Percentiles rank a stretch among this genome's conserved stretches.
These are phyloP conservation scores for Delphinus delphis DNA, from an alignment of 2,113 vertebrate species.

Conservation along the genomic window DNA sequence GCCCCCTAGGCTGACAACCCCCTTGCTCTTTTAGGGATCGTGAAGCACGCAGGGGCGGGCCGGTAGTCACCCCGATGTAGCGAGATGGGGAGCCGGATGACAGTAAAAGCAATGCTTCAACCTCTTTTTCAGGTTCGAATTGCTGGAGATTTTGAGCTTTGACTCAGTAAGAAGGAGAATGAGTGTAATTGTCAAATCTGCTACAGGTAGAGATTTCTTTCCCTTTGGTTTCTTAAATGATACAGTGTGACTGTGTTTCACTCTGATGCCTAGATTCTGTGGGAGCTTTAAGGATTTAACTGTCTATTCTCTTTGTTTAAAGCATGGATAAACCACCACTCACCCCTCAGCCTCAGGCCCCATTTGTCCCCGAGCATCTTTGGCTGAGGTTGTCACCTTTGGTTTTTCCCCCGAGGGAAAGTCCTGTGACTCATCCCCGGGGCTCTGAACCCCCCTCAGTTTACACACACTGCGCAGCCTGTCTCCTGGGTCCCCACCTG, in stretches of 20 bases:
- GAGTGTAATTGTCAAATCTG: constrained; percentile 94
- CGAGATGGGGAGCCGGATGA: not conserved
- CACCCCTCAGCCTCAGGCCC: too few relatives aligned
- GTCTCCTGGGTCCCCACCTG: not conserved
- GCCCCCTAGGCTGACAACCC: accelerated
- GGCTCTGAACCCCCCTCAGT: not conserved
- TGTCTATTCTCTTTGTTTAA: not conserved
- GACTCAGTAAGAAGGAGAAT: constrained; percentile 97
- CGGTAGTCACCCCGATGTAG: too few relatives aligned
- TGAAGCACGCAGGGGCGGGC: not conserved
- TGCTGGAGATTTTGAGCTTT: constrained; percentile 93
- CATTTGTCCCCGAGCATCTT: not conserved
- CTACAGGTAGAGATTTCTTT: constrained; percentile 83
- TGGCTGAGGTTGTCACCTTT: not conserved
- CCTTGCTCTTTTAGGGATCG: not conserved
- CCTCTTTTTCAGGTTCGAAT: constrained; percentile 88
- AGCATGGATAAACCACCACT: not conserved
- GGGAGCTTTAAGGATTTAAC: not conserved
- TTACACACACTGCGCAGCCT: not conserved
- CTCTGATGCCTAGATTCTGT: accelerated
- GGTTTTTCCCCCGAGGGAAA: not conserved
- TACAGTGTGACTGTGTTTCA: accelerated
- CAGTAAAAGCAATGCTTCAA: not conserved
- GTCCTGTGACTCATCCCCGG: not conserved
- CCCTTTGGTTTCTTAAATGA: not conserved